phyloP scores from a whole-genome alignment of 2,797 vertebrate species.

The Tokudaia muenninki region DNA sequence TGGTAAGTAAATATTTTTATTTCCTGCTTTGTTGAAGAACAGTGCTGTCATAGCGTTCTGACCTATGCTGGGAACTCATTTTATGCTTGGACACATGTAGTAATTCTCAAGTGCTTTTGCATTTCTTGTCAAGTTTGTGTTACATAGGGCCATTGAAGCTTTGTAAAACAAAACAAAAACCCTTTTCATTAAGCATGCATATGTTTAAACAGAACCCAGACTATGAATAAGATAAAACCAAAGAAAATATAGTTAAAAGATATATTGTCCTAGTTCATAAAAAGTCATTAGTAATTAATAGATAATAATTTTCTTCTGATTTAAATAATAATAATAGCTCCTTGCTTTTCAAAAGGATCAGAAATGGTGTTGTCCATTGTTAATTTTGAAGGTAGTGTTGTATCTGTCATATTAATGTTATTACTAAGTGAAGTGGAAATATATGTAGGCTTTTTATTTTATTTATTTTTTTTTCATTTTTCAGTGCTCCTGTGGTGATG shows the following conservation, averaged over 20 bases:
- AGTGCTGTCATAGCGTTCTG: neutral
- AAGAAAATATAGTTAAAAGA: neutral
- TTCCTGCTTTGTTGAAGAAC: slow-evolving; percentile 44
- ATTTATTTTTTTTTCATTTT: neutral
- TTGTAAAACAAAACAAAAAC: slow-evolving; percentile 24
- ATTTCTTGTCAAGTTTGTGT: slow-evolving; percentile 57
- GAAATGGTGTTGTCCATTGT: neutral
- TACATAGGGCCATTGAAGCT: neutral
- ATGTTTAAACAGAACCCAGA: slow-evolving; percentile 30
- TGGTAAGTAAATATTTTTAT: slow-evolving; percentile 85
- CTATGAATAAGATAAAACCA: slow-evolving; percentile 4
- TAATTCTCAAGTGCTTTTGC: slow-evolving; percentile 10
- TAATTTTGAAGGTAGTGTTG: neutral
- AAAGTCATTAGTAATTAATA: neutral
- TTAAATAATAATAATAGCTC: slow-evolving; percentile 5
- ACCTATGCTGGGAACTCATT: slow-evolving; percentile 62
- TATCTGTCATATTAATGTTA: neutral
- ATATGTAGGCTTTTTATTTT: neutral
- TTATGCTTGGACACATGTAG: slow-evolving; percentile 36
- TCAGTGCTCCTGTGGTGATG: slow-evolving; percentile 24
- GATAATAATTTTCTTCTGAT: slow-evolving; percentile 18
- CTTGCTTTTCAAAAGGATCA: neutral
- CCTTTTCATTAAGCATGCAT: slow-evolving; percentile 48
- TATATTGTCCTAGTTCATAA: neutral
- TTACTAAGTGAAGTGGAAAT: slow-evolving; percentile 2